Conservation (phyloP, 64 coral and sea anemone species). For the Anthopleura sola region DNA sequence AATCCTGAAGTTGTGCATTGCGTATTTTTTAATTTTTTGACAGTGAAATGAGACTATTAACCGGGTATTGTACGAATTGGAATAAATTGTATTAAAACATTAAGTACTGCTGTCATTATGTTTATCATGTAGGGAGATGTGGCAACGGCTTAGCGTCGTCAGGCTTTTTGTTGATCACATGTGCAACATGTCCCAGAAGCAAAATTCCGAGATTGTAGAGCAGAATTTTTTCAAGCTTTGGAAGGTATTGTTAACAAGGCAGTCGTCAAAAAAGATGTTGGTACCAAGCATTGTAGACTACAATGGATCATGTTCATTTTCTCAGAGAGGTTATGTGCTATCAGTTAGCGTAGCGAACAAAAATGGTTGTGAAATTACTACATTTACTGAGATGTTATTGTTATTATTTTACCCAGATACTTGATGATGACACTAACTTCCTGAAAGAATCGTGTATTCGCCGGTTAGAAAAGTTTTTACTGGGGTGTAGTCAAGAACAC, state of each 20-base stretch:
- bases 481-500: slow-evolving; percentile 26
- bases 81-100: too few species aligned
- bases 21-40: too few species aligned
- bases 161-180: slow-evolving; percentile 5
- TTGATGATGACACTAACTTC: slow-evolving; percentile 38
- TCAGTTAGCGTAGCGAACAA: too few species aligned
- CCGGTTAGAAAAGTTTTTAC: slow-evolving; percentile 34
- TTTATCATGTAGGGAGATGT: slow-evolving; percentile 1
- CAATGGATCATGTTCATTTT: too few species aligned
- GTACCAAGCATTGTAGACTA: too few species aligned
- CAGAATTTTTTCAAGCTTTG: slow-evolving; percentile 31
- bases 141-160: neutral
- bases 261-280: too few species aligned
- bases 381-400: neutral
- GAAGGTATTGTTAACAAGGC: slow-evolving; percentile 35
- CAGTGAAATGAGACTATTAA: too few species aligned
- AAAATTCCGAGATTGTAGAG: slow-evolving; percentile 4
- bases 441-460: slow-evolving; percentile 8
- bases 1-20: too few species aligned
- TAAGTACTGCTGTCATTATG: too few species aligned
- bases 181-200: neutral
- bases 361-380: too few species aligned
- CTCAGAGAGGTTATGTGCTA: too few species aligned
- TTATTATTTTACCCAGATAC: slow-evolving; percentile 5
- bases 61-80: too few species aligned